phyloP scores from a whole-genome alignment of 1,140 invertebrate species.

The Penaeus indicus region DNA sequence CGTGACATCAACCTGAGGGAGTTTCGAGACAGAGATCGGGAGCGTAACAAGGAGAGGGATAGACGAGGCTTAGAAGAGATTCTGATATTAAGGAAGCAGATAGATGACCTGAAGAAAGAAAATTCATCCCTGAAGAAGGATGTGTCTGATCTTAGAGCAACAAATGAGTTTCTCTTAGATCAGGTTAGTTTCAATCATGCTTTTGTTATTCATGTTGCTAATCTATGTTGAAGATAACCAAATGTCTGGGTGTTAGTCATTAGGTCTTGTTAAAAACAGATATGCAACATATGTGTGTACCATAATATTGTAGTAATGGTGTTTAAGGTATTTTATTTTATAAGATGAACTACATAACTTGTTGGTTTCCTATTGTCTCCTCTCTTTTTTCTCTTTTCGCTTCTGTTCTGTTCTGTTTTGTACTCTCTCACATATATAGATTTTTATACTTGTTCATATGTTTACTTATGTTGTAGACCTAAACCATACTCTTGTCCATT shows the following conservation, averaged over 20 bases:
- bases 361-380: too few species aligned
- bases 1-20: constrained; percentile 54
- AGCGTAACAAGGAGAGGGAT: constrained; percentile 58
- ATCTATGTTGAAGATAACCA: not conserved
- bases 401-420: too few species aligned
- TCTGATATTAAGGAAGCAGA: constrained; percentile 61
- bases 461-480: not conserved
- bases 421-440: not conserved
- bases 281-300: too few species aligned
- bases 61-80: constrained; percentile 62
- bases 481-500: not conserved
- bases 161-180: constrained; percentile 66
- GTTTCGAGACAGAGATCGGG: constrained; percentile 57
- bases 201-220: not conserved
- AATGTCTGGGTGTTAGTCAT: too few species aligned
- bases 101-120: constrained; percentile 64
- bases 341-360: too few species aligned
- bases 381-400: too few species aligned
- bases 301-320: too few species aligned
- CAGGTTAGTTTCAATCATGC: constrained; percentile 42
- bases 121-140: constrained; percentile 62
- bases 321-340: too few species aligned
- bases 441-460: not conserved
- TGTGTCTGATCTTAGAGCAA: constrained; percentile 63
- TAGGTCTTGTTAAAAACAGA: too few species aligned